Evolutionary conservation across 2,113 vertebrate genomes (phyloP).

Genomic region (Cranoglanis bouderius): DNA sequence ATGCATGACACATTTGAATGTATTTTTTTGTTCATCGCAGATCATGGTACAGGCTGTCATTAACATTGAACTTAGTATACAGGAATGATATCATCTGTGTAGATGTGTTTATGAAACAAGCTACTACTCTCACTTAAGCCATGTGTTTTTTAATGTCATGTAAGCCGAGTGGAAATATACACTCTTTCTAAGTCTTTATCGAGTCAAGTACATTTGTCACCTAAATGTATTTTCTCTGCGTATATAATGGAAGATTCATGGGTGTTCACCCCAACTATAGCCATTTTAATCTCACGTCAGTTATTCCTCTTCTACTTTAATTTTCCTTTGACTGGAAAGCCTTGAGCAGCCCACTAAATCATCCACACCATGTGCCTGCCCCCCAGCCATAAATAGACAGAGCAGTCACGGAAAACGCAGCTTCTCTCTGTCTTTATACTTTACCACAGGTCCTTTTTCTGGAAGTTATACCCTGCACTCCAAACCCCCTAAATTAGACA

Average conservation of each 20-base stretch:
- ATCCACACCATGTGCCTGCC: conserved; percentile 50
- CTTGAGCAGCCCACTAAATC: neutral
- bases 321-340: conserved; percentile 18
- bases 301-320: neutral
- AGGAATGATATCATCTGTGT: conserved; percentile 59
- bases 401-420: conserved; percentile 32
- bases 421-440: conserved; percentile 43
- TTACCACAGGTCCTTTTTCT: conserved; percentile 47
- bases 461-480: conserved; percentile 41
- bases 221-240: conserved; percentile 1
- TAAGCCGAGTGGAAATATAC: conserved; percentile 42
- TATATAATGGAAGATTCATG: neutral
- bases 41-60: conserved; percentile 62
- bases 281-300: neutral
- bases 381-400: conserved; percentile 54
- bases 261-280: neutral
- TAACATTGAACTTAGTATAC: conserved; percentile 62
- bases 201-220: neutral
- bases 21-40: neutral
- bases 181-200: neutral
- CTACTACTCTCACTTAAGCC: conserved; percentile 44
- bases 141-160: conserved; percentile 55
- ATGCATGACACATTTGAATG: neutral
- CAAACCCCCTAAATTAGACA: conserved; percentile 33
- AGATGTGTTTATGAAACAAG: conserved; percentile 23